phyloP scores from a whole-genome alignment of 1,140 invertebrate genomes.

The Drosophila kanapiae region DNA sequence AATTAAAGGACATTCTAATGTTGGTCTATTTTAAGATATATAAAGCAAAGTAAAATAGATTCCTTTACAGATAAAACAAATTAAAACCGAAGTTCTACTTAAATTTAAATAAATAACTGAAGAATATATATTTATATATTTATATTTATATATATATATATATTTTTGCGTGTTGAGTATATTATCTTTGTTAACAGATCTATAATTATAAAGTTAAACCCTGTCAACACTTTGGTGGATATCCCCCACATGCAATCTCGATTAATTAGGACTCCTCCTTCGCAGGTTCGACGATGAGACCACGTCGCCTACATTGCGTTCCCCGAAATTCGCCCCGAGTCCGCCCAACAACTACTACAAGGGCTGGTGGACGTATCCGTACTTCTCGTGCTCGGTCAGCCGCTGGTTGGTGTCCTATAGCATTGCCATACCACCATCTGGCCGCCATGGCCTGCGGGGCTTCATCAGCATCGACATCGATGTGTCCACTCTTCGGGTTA shows the following conservation, averaged over 20 bases:
- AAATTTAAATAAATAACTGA: background rate
- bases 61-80: background rate
- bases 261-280: background rate
- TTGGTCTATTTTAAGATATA: too few relatives aligned
- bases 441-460: slow-evolving; percentile 89
- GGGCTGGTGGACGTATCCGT: slow-evolving; percentile 93
- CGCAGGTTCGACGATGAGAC: slow-evolving; percentile 86
- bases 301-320: slow-evolving; percentile 86
- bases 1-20: background rate
- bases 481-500: slow-evolving; percentile 92
- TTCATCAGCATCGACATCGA: slow-evolving; percentile 94
- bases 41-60: background rate
- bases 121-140: too few relatives aligned
- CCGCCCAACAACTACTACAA: slow-evolving; percentile 88
- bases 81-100: background rate
- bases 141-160: too few relatives aligned
- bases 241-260: background rate
- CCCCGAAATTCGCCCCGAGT: slow-evolving; percentile 90
- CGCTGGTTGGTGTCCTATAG: slow-evolving; percentile 93
- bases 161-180: too few relatives aligned
- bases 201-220: too few relatives aligned
- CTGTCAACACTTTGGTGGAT: background rate
- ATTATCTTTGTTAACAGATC: too few relatives aligned
- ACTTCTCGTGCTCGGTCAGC: slow-evolving; percentile 90
- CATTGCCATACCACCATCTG: slow-evolving; percentile 89